Evolutionary conservation across 2,888 invertebrate genomes (phyloP).

Genomic region (Aspidiotus rigidus): DNA sequence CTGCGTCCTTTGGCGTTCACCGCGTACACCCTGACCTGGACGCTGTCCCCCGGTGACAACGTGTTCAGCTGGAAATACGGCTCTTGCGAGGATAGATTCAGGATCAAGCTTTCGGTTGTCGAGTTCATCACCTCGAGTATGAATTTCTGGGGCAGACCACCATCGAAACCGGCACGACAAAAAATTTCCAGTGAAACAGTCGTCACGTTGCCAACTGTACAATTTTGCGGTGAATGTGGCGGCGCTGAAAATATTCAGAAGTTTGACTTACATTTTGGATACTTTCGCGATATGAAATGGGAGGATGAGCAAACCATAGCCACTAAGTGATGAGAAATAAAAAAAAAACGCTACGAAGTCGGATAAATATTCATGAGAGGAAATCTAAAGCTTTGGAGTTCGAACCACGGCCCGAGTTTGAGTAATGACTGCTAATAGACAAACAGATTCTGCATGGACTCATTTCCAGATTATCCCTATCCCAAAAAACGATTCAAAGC

Average conservation of each 20-base stretch:
- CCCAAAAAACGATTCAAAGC: no score
- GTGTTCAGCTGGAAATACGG: constrained; percentile 62
- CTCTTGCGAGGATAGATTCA: constrained; percentile 31
- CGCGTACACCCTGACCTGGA: constrained; percentile 71
- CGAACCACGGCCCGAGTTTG: no score
- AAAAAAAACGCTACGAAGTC: no score
- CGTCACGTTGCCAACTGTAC: constrained; percentile 65
- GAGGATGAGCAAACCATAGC: no score
- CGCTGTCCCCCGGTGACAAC: constrained; percentile 65
- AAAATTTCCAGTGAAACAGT: constrained; percentile 65
- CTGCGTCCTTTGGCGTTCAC: constrained; percentile 75
- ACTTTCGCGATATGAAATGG: no score
- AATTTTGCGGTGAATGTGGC: constrained; percentile 69
- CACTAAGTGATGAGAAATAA: no score
- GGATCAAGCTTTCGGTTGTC: constrained; percentile 21
- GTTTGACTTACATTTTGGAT: no score
- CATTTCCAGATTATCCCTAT: no score
- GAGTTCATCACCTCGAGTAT: constrained; percentile 64
- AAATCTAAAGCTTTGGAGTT: no score
- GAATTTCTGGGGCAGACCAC: constrained; percentile 65
- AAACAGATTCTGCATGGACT: no score
- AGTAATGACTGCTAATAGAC: no score
- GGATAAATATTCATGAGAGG: no score
- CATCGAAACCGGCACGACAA: constrained; percentile 64
- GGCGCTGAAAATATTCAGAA: constrained; percentile 47